These are phyloP conservation scores for Pocillopora damicornis DNA, from an alignment of 64 coral and sea anemone genomes.

Conservation along the genomic window DNA sequence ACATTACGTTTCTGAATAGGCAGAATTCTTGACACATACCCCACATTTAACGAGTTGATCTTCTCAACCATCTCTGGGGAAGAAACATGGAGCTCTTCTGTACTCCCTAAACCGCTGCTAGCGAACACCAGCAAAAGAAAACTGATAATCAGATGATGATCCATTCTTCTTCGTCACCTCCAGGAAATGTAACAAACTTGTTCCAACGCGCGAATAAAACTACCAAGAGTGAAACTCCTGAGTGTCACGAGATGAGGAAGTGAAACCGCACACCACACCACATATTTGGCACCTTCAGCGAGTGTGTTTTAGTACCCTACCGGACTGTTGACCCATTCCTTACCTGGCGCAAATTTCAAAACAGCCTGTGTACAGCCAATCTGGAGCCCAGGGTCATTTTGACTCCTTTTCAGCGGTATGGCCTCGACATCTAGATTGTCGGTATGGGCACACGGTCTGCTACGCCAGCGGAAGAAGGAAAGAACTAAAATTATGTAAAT, in stretches of 20 bases:
- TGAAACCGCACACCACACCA: background rate
- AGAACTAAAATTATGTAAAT: too few relatives aligned
- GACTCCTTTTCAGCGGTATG: too few relatives aligned
- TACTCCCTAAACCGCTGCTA: background rate
- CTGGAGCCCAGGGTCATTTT: too few relatives aligned
- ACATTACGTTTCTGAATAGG: too few relatives aligned
- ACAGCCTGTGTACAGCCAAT: too few relatives aligned
- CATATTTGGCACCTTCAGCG: too few relatives aligned
- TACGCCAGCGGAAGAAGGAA: too few relatives aligned
- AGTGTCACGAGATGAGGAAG: background rate
- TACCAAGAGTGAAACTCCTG: background rate
- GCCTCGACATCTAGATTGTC: too few relatives aligned
- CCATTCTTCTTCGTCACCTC: background rate
- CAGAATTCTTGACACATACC: background rate
- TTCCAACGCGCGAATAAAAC: background rate
- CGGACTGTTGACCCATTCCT: too few relatives aligned
- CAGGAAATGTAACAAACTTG: background rate
- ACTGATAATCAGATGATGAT: background rate
- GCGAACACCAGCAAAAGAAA: background rate
- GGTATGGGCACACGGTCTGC: too few relatives aligned
- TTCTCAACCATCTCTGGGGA: background rate
- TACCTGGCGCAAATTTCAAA: too few relatives aligned
- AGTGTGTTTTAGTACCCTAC: too few relatives aligned
- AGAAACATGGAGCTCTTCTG: background rate
- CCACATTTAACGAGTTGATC: background rate